Evolutionary conservation across 2,888 invertebrate species (phyloP), one percentile per base, ranked within the genome.

Genomic region (Agonopterix alstromeriana): DNA sequence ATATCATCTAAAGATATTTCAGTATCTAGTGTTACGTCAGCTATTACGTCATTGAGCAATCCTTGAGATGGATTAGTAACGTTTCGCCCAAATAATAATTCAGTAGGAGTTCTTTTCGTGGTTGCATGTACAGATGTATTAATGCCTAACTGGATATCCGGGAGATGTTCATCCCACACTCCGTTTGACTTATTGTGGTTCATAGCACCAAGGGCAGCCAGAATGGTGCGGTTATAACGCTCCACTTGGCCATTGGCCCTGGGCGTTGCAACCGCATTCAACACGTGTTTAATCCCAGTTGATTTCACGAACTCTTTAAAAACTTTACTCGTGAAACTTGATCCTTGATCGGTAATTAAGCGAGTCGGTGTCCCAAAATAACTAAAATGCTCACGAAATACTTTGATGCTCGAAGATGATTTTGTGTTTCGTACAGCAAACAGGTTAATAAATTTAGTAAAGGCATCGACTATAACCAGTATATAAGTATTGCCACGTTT

Each of bases 11-110:
- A 40, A 41, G 35, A 10, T 8, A 27, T 17, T 8, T 38, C 43
- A 4, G n/a, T 35, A 17, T 8, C 10, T 17, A 11, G 11, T 0
- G 36, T 27, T 14, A 41, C 45, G 8, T 53, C 54, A 2, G 42
- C n/a, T 11, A 45, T 49, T 8, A 51, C 9, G 3, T 53, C 51
- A 46, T 43, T 53, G 8, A 55, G 42, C 4, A 57, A 4, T 27
- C 49, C 52, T 43, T 55, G 49, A 0, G 58, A 46, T 1, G 53
- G 48, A 36, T 51, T 56, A 3, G 42, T 51, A 14, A 49, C 14
- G 11, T 46, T 56, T 2, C 45, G 42, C 0, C 59, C 57, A 14
- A 60, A 60, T 3, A 60, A 45, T 1, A 60, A 36, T 42, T 60
- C 59, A 3, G 55, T 48, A 0, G 56, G 55, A 8, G 51, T 8